Conservation (phyloP, 2,888 invertebrate species). For the Suillia variegata region DNA sequence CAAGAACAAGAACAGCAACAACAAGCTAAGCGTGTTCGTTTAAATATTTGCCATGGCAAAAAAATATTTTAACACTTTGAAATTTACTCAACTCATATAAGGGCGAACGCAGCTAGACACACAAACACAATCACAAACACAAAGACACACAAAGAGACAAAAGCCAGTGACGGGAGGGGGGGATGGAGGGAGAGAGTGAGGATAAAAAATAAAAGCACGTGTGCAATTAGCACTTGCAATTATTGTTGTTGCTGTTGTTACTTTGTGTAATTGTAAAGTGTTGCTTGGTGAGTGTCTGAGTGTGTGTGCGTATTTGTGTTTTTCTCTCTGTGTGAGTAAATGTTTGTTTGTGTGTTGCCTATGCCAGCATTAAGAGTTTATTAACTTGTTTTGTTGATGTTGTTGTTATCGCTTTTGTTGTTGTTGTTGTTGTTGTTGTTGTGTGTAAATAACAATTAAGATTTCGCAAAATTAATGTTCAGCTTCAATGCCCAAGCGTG, state of each 20-base stretch:
- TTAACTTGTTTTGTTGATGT: constrained; percentile 5
- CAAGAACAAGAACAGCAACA: too few relatives aligned
- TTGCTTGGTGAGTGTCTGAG: background rate
- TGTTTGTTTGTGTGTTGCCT: constrained; percentile 8
- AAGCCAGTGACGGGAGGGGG: background rate
- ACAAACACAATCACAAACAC: background rate
- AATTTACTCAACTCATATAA: background rate
- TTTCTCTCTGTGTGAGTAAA: background rate
- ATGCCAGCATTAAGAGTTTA: constrained; percentile 10
- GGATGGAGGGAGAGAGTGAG: too few relatives aligned
- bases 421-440: constrained; percentile 14
- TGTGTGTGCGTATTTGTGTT: constrained; percentile 13
- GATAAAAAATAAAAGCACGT: background rate
- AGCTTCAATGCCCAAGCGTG: too few relatives aligned
- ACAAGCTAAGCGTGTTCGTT: too few relatives aligned
- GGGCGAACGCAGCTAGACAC: background rate
- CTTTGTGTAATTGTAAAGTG: background rate
- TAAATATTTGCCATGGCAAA: too few relatives aligned
- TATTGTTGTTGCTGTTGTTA: background rate
- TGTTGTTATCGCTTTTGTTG: too few relatives aligned
- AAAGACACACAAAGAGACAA: too few relatives aligned
- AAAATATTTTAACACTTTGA: background rate
- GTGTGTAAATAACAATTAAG: too few relatives aligned
- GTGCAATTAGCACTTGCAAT: background rate
- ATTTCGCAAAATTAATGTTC: too few relatives aligned